These are phyloP conservation scores for Lethenteron camtschaticum DNA, from an alignment of 2,113 vertebrate genomes.

Conservation along the genomic window DNA sequence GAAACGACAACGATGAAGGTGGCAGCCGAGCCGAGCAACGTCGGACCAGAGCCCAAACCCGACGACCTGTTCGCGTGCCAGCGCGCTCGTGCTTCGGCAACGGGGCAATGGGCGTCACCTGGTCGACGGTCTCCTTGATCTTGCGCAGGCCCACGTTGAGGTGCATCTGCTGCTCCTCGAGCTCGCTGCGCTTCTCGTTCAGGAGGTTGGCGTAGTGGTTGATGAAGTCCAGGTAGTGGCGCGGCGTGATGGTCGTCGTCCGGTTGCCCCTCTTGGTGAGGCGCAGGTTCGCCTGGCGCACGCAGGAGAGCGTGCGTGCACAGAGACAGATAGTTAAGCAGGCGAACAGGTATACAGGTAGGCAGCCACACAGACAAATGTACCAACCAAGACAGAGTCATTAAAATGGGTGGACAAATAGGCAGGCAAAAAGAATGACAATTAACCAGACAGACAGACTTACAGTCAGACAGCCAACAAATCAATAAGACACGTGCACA, in stretches of 20 bases:
- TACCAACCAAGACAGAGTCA: too few relatives aligned
- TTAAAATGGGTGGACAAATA: too few relatives aligned
- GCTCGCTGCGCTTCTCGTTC: background rate
- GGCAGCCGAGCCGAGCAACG: background rate
- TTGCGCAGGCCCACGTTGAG: constrained; percentile 6
- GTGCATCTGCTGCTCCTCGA: constrained; percentile 2
- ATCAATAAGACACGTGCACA: too few relatives aligned
- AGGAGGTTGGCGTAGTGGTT: background rate
- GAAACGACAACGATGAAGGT: background rate
- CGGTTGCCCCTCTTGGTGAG: background rate
- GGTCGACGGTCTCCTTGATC: constrained; percentile 1
- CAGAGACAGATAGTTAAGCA: too few relatives aligned
- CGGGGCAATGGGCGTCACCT: background rate
- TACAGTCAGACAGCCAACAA: too few relatives aligned
- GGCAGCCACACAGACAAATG: too few relatives aligned
- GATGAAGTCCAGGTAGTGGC: constrained; percentile 5
- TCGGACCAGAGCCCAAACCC: background rate
- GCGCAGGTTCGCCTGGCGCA: background rate
- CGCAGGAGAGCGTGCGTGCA: too few relatives aligned
- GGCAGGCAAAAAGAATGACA: too few relatives aligned
- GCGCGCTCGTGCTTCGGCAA: too few relatives aligned
- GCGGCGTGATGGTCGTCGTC: background rate
- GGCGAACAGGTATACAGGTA: too few relatives aligned
- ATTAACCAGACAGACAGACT: too few relatives aligned
- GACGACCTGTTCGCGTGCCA: background rate